Evolutionary conservation across 2,113 vertebrate genomes (phyloP).

Genomic region (Perognathus longimembris): DNA sequence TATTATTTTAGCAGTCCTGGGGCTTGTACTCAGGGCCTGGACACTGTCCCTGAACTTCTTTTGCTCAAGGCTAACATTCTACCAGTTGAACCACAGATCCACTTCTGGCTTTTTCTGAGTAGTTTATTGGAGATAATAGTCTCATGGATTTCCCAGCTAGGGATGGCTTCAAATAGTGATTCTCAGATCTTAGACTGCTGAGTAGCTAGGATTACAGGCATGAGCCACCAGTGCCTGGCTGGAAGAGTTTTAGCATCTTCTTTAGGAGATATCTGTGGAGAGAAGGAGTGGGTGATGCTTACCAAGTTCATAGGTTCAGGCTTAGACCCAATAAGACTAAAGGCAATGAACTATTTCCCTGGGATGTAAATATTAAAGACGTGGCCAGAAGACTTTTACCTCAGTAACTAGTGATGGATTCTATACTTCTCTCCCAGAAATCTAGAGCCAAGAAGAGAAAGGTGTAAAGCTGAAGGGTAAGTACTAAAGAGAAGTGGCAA

Average conservation of each 20-base stretch:
- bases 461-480: neutral
- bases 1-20: too few species aligned
- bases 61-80: too few species aligned
- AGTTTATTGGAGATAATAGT: too few species aligned
- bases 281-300: neutral
- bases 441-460: neutral
- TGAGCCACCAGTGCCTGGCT: neutral
- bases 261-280: neutral
- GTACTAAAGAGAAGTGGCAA: neutral
- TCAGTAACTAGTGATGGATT: neutral
- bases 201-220: too few species aligned
- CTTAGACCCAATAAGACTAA: neutral
- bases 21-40: too few species aligned
- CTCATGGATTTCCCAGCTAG: too few species aligned
- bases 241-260: neutral
- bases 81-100: too few species aligned
- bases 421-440: neutral
- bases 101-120: too few species aligned
- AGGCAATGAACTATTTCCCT: neutral
- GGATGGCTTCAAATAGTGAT: too few species aligned
- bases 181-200: too few species aligned
- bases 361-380: neutral
- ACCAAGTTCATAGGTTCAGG: neutral
- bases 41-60: too few species aligned
- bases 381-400: neutral